Conservation (phyloP, 2,113 vertebrate species). For the Ardeotis arabs region DNA sequence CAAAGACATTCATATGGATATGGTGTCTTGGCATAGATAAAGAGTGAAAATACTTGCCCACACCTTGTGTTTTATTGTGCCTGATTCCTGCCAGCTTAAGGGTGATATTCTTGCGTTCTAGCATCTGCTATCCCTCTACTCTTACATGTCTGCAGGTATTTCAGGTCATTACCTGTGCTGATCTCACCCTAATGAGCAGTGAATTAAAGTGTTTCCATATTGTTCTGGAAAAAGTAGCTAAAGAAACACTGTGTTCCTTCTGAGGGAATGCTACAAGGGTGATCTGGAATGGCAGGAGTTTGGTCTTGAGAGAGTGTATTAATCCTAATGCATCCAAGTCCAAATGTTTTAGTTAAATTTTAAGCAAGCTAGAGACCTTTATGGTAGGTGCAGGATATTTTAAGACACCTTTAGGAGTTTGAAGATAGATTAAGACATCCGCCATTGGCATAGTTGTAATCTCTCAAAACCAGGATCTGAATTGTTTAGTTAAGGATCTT, state of each 20-base stretch:
- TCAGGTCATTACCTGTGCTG: neutral
- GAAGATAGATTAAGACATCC: neutral
- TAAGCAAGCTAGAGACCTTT: neutral
- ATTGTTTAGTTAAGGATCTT: neutral
- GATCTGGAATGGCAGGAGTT: neutral
- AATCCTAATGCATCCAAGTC: neutral
- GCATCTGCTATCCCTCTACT: neutral
- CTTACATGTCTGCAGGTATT: neutral
- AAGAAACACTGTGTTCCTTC: neutral
- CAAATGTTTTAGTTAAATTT: neutral
- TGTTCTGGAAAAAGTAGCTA: neutral
- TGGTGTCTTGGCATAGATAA: neutral
- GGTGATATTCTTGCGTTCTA: neutral
- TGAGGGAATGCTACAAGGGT: neutral
- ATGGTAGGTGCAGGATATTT: neutral
- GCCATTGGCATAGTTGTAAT: neutral
- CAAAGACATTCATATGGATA: neutral
- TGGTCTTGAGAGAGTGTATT: neutral
- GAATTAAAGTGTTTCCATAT: neutral
- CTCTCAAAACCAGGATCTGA: neutral
- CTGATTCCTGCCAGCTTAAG: neutral
- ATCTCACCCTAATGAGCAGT: neutral
- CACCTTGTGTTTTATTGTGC: neutral
- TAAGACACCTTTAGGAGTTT: neutral
- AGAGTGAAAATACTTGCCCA: neutral